Evolutionary conservation across 2,797 vertebrate species (phyloP).

Genomic region (Halcyon leucocephala): DNA sequence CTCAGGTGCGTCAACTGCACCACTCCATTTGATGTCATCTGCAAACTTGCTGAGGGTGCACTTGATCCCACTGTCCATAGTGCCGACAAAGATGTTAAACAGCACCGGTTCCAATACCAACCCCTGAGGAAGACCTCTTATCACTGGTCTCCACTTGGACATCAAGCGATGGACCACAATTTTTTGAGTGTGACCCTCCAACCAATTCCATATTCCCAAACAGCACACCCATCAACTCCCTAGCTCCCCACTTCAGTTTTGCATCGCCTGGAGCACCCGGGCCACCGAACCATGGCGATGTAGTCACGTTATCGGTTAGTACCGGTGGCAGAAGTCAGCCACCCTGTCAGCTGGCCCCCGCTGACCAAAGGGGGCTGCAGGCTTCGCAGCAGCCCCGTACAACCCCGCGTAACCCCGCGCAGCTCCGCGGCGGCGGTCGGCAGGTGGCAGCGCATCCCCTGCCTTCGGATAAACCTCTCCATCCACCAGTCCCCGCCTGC

Average conservation of each 20-base stretch:
- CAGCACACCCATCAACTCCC: background rate
- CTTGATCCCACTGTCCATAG: background rate
- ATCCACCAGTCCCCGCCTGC: background rate
- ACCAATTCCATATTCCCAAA: background rate
- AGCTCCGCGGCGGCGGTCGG: background rate
- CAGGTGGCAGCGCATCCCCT: background rate
- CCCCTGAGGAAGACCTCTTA: background rate
- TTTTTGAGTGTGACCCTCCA: background rate
- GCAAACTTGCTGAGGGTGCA: background rate
- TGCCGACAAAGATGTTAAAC: background rate
- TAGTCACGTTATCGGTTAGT: too few species aligned
- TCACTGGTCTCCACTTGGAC: background rate
- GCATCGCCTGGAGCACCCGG: accelerated
- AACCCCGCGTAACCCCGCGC: background rate
- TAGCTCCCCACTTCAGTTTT: background rate
- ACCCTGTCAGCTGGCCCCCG: too few species aligned
- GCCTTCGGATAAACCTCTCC: background rate
- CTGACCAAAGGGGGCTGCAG: too few species aligned
- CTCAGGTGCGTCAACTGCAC: background rate
- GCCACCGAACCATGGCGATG: background rate
- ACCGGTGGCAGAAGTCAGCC: background rate
- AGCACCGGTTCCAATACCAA: background rate
- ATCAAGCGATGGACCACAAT: background rate
- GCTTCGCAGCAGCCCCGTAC: background rate
- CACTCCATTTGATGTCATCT: background rate